Evolutionary conservation across 1,140 invertebrate species (phyloP), one percentile per base, ranked within the genome.

Genomic region (Cepaea nemoralis): DNA sequence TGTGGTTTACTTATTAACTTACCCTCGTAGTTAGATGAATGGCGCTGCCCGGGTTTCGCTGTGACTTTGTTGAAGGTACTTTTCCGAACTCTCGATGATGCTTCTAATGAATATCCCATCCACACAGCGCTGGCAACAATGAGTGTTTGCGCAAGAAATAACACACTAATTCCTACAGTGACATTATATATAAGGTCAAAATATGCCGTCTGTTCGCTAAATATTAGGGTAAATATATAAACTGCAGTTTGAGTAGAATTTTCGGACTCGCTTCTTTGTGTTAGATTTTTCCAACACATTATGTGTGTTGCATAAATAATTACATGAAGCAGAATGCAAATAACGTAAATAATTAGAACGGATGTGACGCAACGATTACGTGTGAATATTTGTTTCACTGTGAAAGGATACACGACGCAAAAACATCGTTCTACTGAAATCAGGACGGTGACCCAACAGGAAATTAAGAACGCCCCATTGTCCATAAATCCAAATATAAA

Each of bases 401-500:
- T 63, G 22, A 63, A 63, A 6, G 59, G 59, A 31, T 6, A 63
- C 6, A 31, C 59, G n/a, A 63, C 59, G 16, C 59, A 63, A 3
- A 63, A 22, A 63, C 59, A 63, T 63, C 59, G 27, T 63, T 63
- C 59, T 31, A 63, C n/a, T 63, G 59, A 63, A 6, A 63, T 31
- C n/a, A 63, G 8, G 5, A 27, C 27, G 5, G 59, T 63, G 16
- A 63, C 33, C 59, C 59, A 63, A 31, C n/a, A 31, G 27, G 59
- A 63, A 0, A 63, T 31, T 27, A 6, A 6, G 16, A 2, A 63
- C 5, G 27, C 12, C 5, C 8, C 59, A 63, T 31, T 31, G 2
- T 12, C 12, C 5, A 27, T 19, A 1, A 2, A 63, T 31, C 59
- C 59, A 63, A 63, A 63, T 31, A 63, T 31, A 16, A 63, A 63